A percentile compares a stretch with the other conserved stretches of the same genome.
phyloP scores from a whole-genome alignment of 2,797 vertebrate species.

The Megalops cyprinoides region DNA sequence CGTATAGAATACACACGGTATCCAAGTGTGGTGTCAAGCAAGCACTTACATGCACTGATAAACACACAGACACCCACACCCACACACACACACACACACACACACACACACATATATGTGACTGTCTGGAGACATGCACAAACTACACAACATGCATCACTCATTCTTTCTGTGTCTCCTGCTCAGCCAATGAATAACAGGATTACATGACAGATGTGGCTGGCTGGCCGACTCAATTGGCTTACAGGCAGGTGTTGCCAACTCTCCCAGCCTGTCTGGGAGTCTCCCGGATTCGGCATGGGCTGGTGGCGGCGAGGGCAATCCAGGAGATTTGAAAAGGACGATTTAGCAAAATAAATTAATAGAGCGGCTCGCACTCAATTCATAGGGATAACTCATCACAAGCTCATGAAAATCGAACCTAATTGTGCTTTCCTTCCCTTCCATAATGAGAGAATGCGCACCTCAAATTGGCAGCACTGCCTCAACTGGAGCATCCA shows the following conservation, averaged over 20 bases:
- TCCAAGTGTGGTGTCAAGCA: background rate
- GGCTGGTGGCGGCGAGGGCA: background rate
- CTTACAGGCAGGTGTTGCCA: slow-evolving; percentile 51
- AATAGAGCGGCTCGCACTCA: too few relatives aligned
- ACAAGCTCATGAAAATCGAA: too few relatives aligned
- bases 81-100: background rate
- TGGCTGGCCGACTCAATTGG: slow-evolving; percentile 50
- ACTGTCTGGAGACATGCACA: background rate
- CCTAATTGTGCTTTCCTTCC: too few relatives aligned
- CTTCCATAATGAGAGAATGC: too few relatives aligned
- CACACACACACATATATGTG: background rate
- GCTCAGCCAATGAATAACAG: slow-evolving; percentile 52
- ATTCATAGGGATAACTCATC: too few relatives aligned
- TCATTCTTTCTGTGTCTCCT: slow-evolving; percentile 8
- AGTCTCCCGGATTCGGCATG: background rate
- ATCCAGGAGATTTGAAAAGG: background rate
- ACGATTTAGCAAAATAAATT: too few relatives aligned
- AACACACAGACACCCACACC: background rate
- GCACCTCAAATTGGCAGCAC: too few relatives aligned
- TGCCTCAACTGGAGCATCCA: too few relatives aligned
- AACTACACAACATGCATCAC: background rate
- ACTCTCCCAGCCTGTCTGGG: slow-evolving; percentile 2
- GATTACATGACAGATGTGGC: slow-evolving; percentile 61
- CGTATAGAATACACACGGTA: background rate
- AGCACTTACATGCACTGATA: background rate